phyloP scores from a whole-genome alignment of 2,888 invertebrate genomes.

The Tetragnatha montana region DNA sequence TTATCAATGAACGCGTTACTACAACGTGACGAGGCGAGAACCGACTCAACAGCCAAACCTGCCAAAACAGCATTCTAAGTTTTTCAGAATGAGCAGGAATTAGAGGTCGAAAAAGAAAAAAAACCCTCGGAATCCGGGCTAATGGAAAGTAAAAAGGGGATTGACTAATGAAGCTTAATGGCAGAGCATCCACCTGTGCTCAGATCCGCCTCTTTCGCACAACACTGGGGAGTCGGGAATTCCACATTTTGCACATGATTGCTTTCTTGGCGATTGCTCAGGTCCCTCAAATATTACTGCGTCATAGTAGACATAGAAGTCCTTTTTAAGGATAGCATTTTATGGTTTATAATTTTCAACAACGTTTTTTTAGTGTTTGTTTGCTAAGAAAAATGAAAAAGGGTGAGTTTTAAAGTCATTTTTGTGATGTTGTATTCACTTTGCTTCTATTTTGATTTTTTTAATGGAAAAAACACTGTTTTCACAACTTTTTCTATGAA shows the following conservation, averaged over 20 bases:
- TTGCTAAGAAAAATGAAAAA: too few species aligned
- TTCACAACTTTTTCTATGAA: too few species aligned
- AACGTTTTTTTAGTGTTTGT: too few species aligned
- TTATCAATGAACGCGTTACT: not conserved
- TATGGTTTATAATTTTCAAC: too few species aligned
- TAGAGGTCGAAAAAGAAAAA: not conserved
- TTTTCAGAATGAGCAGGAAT: not conserved
- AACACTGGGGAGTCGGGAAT: slow-evolving; percentile 51
- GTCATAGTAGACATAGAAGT: not conserved
- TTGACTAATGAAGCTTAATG: slow-evolving; percentile 65
- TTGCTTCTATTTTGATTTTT: too few species aligned
- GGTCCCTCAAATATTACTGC: slow-evolving; percentile 3
- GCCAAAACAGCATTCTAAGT: not conserved
- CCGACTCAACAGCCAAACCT: not conserved
- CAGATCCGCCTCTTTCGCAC: slow-evolving; percentile 64
- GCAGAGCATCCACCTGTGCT: slow-evolving; percentile 51
- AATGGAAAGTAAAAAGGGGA: slow-evolving; percentile 22
- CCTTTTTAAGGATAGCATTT: too few species aligned
- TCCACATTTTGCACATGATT: slow-evolving; percentile 17
- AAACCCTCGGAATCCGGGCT: not conserved
- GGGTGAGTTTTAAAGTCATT: too few species aligned
- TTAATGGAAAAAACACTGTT: too few species aligned
- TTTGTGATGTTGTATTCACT: too few species aligned
- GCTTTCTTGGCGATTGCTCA: not conserved
- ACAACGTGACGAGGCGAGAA: not conserved